A percentile compares a stretch with the other conserved stretches of the same genome.
Evolutionary conservation across 2,888 invertebrate species (phyloP).

Genomic region (Itoplectis maculator): DNA sequence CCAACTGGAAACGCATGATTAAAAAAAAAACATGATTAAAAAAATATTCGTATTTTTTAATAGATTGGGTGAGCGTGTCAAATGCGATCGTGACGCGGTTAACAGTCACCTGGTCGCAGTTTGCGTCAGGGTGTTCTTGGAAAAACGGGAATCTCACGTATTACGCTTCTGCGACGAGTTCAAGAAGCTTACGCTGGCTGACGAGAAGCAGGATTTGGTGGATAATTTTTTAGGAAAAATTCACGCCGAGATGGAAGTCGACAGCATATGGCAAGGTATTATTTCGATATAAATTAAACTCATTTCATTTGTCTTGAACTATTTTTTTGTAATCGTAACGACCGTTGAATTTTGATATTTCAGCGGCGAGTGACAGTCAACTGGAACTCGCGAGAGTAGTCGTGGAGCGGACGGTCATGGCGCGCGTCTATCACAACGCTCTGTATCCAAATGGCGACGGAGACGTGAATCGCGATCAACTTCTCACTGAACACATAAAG

Average conservation of each 20-base stretch:
- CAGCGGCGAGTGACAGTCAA: slow-evolving; percentile 90
- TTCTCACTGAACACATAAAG: slow-evolving; percentile 95
- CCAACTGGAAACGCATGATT: background rate
- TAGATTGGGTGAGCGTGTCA: slow-evolving; percentile 87
- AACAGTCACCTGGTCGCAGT: slow-evolving; percentile 90
- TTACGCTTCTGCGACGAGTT: slow-evolving; percentile 93
- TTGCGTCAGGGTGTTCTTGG: slow-evolving; percentile 92
- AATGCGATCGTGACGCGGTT: slow-evolving; percentile 90
- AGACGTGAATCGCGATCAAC: slow-evolving; percentile 95
- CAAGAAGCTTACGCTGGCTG: slow-evolving; percentile 91
- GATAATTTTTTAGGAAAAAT: slow-evolving; percentile 92
- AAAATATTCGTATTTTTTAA: slow-evolving; percentile 48
- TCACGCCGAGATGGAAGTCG: slow-evolving; percentile 89
- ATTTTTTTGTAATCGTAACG: background rate
- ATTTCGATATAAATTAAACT: slow-evolving; percentile 34
- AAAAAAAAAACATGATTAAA: background rate
- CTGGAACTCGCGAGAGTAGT: slow-evolving; percentile 92
- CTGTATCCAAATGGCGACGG: slow-evolving; percentile 99
- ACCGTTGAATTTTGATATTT: slow-evolving; percentile 18
- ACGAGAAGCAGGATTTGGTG: slow-evolving; percentile 96
- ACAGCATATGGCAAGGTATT: slow-evolving; percentile 90
- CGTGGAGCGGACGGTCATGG: slow-evolving; percentile 96
- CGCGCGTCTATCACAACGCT: slow-evolving; percentile 95
- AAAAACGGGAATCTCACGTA: slow-evolving; percentile 90
- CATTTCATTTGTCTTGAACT: background rate